These are phyloP conservation scores for Schmidtea mediterranea DNA, from an alignment of 1,140 invertebrate genomes.

Conservation along the genomic window DNA sequence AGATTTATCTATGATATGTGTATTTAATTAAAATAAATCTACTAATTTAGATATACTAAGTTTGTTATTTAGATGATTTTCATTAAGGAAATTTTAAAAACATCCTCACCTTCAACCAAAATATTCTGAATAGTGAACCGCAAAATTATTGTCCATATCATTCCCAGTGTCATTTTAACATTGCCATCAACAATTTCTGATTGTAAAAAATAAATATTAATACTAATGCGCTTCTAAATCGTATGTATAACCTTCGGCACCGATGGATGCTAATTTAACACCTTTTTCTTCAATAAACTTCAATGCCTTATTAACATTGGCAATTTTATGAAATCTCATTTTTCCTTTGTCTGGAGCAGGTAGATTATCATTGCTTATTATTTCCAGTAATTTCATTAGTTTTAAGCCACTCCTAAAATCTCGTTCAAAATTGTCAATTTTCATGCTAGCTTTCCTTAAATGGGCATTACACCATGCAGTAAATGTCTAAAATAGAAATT, in stretches of 20 bases:
- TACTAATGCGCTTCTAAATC: neutral
- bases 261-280: slow-evolving; percentile 85
- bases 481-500: slow-evolving; percentile 1
- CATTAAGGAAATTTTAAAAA: neutral
- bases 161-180: slow-evolving; percentile 95
- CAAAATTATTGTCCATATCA: slow-evolving; percentile 99
- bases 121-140: slow-evolving; percentile 99
- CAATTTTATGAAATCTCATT: slow-evolving; percentile 98
- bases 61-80: no score
- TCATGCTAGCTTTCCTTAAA: neutral
- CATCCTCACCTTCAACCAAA: slow-evolving; percentile 49
- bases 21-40: no score
- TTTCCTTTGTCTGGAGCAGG: slow-evolving; percentile 92
- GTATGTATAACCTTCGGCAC: slow-evolving; percentile 41
- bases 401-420: slow-evolving; percentile 4
- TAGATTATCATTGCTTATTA: slow-evolving; percentile 61
- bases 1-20: no score
- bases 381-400: slow-evolving; percentile 2
- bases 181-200: slow-evolving; percentile 97
- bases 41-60: no score
- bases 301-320: slow-evolving; percentile 97
- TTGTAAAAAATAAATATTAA: slow-evolving; percentile 11
- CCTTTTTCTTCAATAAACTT: slow-evolving; percentile 95
- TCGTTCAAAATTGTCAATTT: slow-evolving; percentile 4
- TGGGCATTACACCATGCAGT: slow-evolving; percentile 6